Evolutionary conservation across 2,797 vertebrate genomes (phyloP).

Genomic region (Triplophysa bombifrons): DNA sequence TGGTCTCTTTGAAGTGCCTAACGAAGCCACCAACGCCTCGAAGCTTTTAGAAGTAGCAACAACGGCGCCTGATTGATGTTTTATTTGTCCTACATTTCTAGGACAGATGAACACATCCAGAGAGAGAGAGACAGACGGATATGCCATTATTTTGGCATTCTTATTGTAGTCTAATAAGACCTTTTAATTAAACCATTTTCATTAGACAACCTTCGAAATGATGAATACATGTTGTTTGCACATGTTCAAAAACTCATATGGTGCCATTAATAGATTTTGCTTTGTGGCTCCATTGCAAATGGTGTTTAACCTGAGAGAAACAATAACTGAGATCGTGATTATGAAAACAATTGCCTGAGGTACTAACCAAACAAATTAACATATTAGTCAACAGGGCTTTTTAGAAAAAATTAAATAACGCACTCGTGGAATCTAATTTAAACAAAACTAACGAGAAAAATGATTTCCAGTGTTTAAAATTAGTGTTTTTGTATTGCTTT

Average conservation of each 20-base stretch:
- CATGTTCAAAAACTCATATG: constrained; percentile 70
- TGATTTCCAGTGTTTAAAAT: neutral
- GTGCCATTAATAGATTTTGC: constrained; percentile 76
- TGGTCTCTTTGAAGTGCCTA: constrained; percentile 68
- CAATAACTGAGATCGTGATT: constrained; percentile 71
- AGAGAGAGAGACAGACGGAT: constrained; percentile 41
- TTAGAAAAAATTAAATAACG: constrained; percentile 63
- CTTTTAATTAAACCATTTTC: constrained; percentile 73
- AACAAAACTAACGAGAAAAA: neutral
- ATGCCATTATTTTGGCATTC: constrained; percentile 47
- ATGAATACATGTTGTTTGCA: constrained; percentile 69
- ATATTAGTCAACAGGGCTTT: constrained; percentile 49
- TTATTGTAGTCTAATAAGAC: constrained; percentile 66
- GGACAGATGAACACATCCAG: constrained; percentile 32
- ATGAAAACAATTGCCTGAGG: constrained; percentile 69
- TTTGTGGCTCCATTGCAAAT: constrained; percentile 68
- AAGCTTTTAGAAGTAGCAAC: constrained; percentile 57
- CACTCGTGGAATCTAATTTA: constrained; percentile 19
- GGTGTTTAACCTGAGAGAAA: constrained; percentile 51
- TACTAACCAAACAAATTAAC: constrained; percentile 72
- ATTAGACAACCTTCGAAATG: constrained; percentile 69
- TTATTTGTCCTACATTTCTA: constrained; percentile 73
- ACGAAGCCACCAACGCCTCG: constrained; percentile 58
- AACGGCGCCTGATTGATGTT: constrained; percentile 68
- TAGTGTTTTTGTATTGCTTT: neutral